phyloP scores from a whole-genome alignment of 2,888 invertebrate genomes.

The Platynereis dumerilii region DNA sequence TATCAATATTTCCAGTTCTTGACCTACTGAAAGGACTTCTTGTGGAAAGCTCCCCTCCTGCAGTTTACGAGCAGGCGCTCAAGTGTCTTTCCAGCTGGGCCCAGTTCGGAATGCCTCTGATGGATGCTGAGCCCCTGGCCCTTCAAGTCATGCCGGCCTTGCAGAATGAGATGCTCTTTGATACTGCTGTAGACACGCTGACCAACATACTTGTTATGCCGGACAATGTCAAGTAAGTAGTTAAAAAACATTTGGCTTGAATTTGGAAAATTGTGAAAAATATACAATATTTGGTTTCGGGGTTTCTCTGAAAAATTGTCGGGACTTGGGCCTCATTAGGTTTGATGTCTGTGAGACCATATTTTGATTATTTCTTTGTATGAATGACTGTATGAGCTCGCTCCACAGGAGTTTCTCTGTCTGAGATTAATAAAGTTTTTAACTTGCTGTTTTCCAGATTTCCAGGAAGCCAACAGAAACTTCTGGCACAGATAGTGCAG shows the following conservation, averaged over 20 bases:
- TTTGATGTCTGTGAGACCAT: too few relatives aligned
- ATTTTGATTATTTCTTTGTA: too few relatives aligned
- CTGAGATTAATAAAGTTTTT: too few relatives aligned
- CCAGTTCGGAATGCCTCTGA: conserved; percentile 67
- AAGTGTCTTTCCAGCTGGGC: conserved; percentile 69
- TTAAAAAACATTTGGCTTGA: not conserved
- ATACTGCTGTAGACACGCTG: conserved; percentile 72
- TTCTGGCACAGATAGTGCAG: conserved; percentile 70
- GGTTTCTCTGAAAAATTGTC: too few relatives aligned
- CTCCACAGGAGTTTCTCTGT: too few relatives aligned
- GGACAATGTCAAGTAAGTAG: conserved; percentile 67
- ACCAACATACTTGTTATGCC: conserved; percentile 71
- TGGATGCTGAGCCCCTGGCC: conserved; percentile 62
- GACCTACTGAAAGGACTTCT: not conserved
- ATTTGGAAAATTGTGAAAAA: not conserved
- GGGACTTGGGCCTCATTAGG: too few relatives aligned
- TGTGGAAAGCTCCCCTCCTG: conserved; percentile 35
- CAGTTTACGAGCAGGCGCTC: conserved; percentile 51
- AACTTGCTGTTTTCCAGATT: conserved; percentile 57
- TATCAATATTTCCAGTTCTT: too few relatives aligned
- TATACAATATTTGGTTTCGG: not conserved
- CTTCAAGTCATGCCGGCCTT: conserved; percentile 54
- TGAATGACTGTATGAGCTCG: too few relatives aligned
- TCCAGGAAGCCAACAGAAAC: conserved; percentile 68
- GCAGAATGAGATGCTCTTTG: conserved; percentile 65